Base-by-base conservation (phyloP, 2,888 invertebrate genomes). In the Balanococcus diminutus region DNA sequence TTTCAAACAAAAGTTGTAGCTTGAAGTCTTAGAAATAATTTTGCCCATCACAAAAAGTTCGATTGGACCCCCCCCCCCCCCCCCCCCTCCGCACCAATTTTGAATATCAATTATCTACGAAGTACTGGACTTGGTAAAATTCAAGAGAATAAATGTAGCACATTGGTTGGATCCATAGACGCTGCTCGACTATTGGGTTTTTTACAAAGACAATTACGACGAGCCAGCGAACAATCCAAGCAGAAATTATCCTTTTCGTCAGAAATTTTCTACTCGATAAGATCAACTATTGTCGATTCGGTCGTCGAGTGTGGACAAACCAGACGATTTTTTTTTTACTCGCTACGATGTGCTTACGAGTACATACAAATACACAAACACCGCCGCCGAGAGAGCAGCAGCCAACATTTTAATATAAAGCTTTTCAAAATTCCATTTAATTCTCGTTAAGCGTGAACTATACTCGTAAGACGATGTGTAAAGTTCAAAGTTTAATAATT, bases 361-460 rank as follows among this genome's bases (percentile, higher is more conserved):
- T n/a, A n/a, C 46, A 46, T 36, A 36, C 8, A 6, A 36, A n/a
- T n/a, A n/a, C n/a, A 8, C 1, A 14, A 56, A 16, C 4, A 56
- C 19, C 1, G 8, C 0, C 25, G 9, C 61, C 8, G n/a, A n/a
- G n/a, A n/a, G n/a, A n/a, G n/a, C 6, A 8, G 31, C 19, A 25
- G 31, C 81, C 81, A 25, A 42, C 11, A 46, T 81, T 81, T 81
- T 81, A 81, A 81, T 81, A 46, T 46, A 81, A 81, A 81, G 81
- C 46, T 81, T 46, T 25, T 81, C 81, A 42, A 81, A 81, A 46
- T 81, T 81, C 81, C 81, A 81, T 81, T 46, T 81, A 81, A 81
- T 81, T 81, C 81, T 81, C 81, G 81, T 81, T 81, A 81, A 81
- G 28, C 46, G 46, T 31, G 67, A 25, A 67, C 67, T 5, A 42